phyloP scores from a whole-genome alignment of 2,113 vertebrate genomes.

The Apodemus speciosus region DNA sequence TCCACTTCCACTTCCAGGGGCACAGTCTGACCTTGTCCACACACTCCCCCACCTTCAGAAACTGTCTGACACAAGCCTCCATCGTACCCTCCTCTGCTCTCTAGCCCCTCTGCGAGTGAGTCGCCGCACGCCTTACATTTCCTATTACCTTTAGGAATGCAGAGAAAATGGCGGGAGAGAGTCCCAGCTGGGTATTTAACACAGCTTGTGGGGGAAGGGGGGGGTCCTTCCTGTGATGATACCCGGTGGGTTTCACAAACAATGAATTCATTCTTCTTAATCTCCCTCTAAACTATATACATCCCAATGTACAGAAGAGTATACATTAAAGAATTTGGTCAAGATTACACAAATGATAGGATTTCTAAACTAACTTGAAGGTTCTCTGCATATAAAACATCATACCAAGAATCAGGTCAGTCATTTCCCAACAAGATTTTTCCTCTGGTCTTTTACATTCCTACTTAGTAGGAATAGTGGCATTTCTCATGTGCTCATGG shows the following conservation, averaged over 20 bases:
- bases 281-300: not conserved
- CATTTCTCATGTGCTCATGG: constrained; percentile 9
- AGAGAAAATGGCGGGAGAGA: constrained; percentile 18
- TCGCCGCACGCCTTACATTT: not conserved
- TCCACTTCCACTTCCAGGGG: not conserved
- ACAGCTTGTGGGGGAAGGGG: constrained; percentile 23
- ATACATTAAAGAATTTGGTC: constrained; percentile 31
- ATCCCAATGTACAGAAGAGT: constrained; percentile 18
- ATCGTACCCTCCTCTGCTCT: not conserved
- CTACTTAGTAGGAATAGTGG: not conserved
- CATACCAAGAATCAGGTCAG: constrained; percentile 35
- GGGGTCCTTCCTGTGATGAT: constrained; percentile 33
- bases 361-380: constrained; percentile 28
- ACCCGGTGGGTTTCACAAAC: constrained; percentile 1
- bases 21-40: not conserved
- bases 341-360: constrained; percentile 18
- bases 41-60: not conserved
- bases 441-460: not conserved
- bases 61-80: not conserved
- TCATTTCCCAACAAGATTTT: not conserved
- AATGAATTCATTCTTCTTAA: constrained; percentile 37
- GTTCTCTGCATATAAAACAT: constrained; percentile 18
- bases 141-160: constrained; percentile 20
- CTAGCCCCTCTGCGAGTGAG: not conserved
- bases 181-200: not conserved